Conservation (phyloP, 92 coral and sea anemone genomes). For the Actinernus sp. region DNA sequence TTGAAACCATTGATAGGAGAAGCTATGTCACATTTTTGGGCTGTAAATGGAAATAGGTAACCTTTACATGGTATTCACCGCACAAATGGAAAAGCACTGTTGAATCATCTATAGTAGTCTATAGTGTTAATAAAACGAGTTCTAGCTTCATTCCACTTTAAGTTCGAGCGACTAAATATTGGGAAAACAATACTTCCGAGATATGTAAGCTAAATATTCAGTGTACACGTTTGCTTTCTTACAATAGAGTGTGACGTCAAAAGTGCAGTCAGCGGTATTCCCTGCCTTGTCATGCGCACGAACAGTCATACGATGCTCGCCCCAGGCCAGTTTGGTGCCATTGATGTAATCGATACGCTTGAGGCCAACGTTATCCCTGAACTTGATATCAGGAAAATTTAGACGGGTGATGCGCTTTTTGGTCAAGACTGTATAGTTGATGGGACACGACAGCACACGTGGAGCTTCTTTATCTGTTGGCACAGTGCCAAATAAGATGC, state of each 20-base stretch:
- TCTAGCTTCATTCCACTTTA: too few relatives aligned
- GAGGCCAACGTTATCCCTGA: constrained; percentile 30
- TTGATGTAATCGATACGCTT: constrained; percentile 22
- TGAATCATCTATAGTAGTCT: too few relatives aligned
- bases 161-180: too few relatives aligned
- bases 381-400: constrained; percentile 23
- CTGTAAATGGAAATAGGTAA: too few relatives aligned
- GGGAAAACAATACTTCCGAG: too few relatives aligned
- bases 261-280: constrained; percentile 27
- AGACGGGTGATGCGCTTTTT: constrained; percentile 8
- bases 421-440: constrained; percentile 29
- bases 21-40: constrained; percentile 18
- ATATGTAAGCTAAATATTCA: too few relatives aligned
- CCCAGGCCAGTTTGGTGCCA: constrained; percentile 32
- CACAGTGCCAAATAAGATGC: constrained; percentile 4
- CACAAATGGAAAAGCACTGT: too few relatives aligned
- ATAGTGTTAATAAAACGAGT: too few relatives aligned
- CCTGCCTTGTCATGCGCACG: constrained; percentile 32
- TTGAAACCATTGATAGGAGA: constrained; percentile 29
- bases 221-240: constrained; percentile 5
- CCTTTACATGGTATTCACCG: too few relatives aligned
- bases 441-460: constrained; percentile 17
- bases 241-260: constrained; percentile 26
- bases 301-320: constrained; percentile 15
- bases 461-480: constrained; percentile 35